A percentile compares a stretch with the other conserved stretches of the same genome.
phyloP scores from a whole-genome alignment of 2,888 invertebrate genomes.

The Argyresthia albistria region DNA sequence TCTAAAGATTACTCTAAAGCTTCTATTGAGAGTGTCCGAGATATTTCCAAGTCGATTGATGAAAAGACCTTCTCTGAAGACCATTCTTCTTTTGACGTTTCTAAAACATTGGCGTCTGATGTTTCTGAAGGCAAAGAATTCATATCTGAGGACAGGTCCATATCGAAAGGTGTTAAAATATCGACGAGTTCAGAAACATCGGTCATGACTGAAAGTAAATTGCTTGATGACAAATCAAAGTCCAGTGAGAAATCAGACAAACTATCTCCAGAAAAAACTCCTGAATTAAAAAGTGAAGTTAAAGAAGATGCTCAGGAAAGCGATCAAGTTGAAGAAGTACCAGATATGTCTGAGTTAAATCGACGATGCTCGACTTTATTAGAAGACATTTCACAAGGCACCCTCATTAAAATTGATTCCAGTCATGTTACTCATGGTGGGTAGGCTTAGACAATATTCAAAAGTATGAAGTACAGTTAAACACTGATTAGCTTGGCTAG shows the following conservation, averaged over 20 bases:
- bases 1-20: slow-evolving; percentile 59
- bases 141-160: slow-evolving; percentile 49
- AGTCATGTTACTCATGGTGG: slow-evolving; percentile 62
- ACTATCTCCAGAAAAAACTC: slow-evolving; percentile 39
- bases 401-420: slow-evolving; percentile 61
- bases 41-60: slow-evolving; percentile 57
- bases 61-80: slow-evolving; percentile 66
- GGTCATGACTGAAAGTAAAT: slow-evolving; percentile 52
- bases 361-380: slow-evolving; percentile 63
- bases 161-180: slow-evolving; percentile 37
- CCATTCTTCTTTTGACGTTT: slow-evolving; percentile 59
- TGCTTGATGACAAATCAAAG: slow-evolving; percentile 40
- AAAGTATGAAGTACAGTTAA: too few species aligned
- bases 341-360: slow-evolving; percentile 61
- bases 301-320: slow-evolving; percentile 13
- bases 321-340: slow-evolving; percentile 33
- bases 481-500: too few species aligned
- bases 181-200: slow-evolving; percentile 55
- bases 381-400: slow-evolving; percentile 66
- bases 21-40: slow-evolving; percentile 61
- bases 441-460: slow-evolving; percentile 5
- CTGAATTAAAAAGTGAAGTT: slow-evolving; percentile 26
- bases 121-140: slow-evolving; percentile 55
- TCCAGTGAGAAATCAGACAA: slow-evolving; percentile 28
- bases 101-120: slow-evolving; percentile 65